These are phyloP conservation scores for Reticulitermes speratus DNA, from an alignment of 1,140 invertebrate species.

Conservation along the genomic window DNA sequence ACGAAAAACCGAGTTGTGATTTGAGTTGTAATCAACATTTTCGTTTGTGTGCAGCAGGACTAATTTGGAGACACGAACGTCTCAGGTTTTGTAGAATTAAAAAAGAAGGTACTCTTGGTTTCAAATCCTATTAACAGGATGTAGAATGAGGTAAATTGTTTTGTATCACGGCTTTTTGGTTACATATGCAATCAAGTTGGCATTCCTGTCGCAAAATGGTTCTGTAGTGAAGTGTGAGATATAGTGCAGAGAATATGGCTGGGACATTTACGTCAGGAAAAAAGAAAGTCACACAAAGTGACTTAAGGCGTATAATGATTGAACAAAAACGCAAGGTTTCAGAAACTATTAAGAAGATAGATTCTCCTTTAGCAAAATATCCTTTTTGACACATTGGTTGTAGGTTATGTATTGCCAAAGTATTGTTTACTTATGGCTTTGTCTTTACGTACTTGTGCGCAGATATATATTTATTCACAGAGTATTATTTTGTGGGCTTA, in stretches of 20 bases:
- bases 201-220: no score
- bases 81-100: no score
- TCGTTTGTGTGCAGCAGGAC: no score
- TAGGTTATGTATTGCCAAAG: not conserved
- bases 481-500: not conserved
- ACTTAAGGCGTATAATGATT: conserved; percentile 33
- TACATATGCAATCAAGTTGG: no score
- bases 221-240: no score
- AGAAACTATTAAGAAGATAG: conserved; percentile 30
- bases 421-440: not conserved
- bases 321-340: conserved; percentile 27
- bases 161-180: no score
- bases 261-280: not conserved
- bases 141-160: no score
- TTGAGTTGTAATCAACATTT: no score
- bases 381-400: not conserved
- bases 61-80: no score
- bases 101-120: no score
- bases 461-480: not conserved
- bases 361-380: conserved; percentile 32
- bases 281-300: conserved; percentile 30
- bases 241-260: not conserved
- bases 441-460: not conserved
- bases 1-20: no score
- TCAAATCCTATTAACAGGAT: no score